phyloP scores from a whole-genome alignment of 2,113 vertebrate species.

The Benitochromis conjunctus region DNA sequence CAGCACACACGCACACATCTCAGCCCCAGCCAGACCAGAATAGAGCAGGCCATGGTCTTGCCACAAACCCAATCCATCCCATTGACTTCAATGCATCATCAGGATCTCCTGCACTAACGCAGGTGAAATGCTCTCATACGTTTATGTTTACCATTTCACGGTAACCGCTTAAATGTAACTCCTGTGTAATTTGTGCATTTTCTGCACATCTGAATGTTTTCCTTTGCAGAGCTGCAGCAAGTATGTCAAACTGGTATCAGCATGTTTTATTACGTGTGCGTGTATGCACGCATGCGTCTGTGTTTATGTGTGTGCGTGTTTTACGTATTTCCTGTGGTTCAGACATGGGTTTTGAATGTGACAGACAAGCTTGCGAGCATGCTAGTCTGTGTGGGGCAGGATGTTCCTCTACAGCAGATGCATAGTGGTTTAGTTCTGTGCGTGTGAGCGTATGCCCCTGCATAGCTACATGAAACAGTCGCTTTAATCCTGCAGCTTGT shows the following conservation, averaged over 20 bases:
- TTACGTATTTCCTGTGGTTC: slow-evolving; percentile 63
- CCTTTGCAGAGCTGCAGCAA: slow-evolving; percentile 16
- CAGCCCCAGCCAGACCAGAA: slow-evolving; percentile 49
- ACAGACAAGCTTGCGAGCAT: slow-evolving; percentile 52
- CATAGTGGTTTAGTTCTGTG: slow-evolving; percentile 37
- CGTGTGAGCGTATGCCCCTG: slow-evolving; percentile 21
- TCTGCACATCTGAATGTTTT: neutral
- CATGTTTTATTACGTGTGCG: slow-evolving; percentile 40
- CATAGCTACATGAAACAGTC: neutral
- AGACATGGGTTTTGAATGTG: slow-evolving; percentile 66
- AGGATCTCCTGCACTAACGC: slow-evolving; percentile 38
- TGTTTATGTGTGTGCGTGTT: slow-evolving; percentile 5
- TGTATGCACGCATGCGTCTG: neutral
- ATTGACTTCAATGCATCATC: slow-evolving; percentile 46
- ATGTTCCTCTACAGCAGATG: slow-evolving; percentile 55
- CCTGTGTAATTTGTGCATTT: neutral
- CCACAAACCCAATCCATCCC: slow-evolving; percentile 59
- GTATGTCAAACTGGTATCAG: neutral
- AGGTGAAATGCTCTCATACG: slow-evolving; percentile 12
- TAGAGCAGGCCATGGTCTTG: slow-evolving; percentile 58
- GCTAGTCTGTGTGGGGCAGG: slow-evolving; percentile 48
- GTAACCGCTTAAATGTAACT: neutral
- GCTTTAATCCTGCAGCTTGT: neutral
- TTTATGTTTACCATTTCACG: neutral
- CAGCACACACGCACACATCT: slow-evolving; percentile 23